Conservation (phyloP, 1,140 invertebrate genomes). For the Drosophila parvula region DNA sequence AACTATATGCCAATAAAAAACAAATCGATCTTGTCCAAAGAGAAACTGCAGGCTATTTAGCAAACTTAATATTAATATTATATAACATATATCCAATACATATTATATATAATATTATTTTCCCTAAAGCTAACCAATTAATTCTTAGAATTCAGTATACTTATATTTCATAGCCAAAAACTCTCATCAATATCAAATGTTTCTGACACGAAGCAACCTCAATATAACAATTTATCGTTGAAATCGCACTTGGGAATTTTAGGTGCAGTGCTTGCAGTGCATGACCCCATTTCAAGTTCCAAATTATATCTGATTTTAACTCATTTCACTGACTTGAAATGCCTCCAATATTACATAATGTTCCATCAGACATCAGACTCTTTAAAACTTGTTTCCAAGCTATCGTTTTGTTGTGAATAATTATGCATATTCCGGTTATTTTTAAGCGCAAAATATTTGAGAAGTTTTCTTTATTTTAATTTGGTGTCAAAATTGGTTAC, state of each 20-base stretch:
- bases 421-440: neutral
- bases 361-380: neutral
- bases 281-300: neutral
- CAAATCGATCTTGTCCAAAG: too few species aligned
- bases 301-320: too few species aligned
- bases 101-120: too few species aligned
- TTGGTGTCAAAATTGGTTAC: neutral
- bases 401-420: neutral
- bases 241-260: neutral
- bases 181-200: too few species aligned
- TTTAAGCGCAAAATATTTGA: neutral
- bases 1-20: too few species aligned
- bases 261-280: neutral
- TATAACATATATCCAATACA: too few species aligned
- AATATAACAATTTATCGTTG: neutral
- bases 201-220: too few species aligned
- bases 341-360: neutral
- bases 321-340: neutral
- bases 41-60: too few species aligned
- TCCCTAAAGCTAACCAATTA: too few species aligned
- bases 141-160: too few species aligned
- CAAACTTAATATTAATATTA: too few species aligned
- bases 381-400: neutral
- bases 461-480: neutral
- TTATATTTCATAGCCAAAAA: too few species aligned